These are phyloP conservation scores for Callionymus lyra DNA, from an alignment of 2,113 vertebrate species.

Conservation along the genomic window DNA sequence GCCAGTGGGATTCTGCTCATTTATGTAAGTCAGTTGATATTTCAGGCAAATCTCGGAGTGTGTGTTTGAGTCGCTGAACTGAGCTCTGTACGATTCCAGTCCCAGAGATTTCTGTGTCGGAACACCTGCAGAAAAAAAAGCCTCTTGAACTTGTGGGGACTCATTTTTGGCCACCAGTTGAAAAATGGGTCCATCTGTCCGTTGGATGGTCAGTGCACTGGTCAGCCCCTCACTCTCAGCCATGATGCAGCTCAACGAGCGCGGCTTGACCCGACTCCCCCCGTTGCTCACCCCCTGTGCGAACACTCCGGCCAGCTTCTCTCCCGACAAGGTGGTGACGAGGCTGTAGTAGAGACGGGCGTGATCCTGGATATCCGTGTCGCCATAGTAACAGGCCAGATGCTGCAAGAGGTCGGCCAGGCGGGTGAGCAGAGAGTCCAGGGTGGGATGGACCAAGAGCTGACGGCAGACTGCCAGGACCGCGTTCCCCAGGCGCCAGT, in stretches of 20 bases:
- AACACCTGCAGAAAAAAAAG: rapidly evolving
- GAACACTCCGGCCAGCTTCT: conserved; percentile 68
- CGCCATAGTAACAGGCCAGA: conserved; percentile 59
- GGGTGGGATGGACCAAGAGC: conserved; percentile 61
- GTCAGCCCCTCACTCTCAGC: conserved; percentile 72
- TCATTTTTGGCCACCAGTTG: conserved; percentile 27
- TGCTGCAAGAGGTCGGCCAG: conserved; percentile 72
- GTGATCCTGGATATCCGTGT: conserved; percentile 76
- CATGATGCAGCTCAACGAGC: conserved; percentile 69
- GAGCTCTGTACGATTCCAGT: conserved; percentile 50
- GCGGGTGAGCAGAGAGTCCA: conserved; percentile 50
- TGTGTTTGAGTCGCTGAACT: conserved; percentile 46
- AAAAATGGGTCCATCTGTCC: conserved; percentile 42
- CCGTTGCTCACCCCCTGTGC: conserved; percentile 47
- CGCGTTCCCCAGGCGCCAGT: conserved; percentile 72
- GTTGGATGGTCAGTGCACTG: conserved; percentile 62
- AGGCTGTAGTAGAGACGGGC: conserved; percentile 80
- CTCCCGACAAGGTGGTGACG: conserved; percentile 70
- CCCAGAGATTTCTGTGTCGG: not conserved
- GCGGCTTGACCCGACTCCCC: conserved; percentile 52
- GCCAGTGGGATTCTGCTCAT: conserved; percentile 14
- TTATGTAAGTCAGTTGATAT: conserved; percentile 56
- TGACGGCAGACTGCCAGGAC: conserved; percentile 70
- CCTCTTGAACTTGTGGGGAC: rapidly evolving
- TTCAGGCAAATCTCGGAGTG: conserved; percentile 49